Conservation (phyloP, 2,888 invertebrate species). For the Rhopalosiphum nymphaeae region DNA sequence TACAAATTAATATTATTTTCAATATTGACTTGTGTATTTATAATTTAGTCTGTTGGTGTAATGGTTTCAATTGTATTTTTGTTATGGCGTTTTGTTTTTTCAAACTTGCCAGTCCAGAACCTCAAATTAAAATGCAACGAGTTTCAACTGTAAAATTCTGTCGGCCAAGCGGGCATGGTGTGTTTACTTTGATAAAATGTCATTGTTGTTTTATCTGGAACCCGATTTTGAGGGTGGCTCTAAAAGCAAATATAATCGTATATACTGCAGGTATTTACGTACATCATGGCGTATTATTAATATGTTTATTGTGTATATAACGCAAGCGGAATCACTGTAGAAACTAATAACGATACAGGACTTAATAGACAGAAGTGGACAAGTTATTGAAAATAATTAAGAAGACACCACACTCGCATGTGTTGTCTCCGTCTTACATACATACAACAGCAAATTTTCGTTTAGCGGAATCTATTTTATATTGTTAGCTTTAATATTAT, state of each 20-base stretch:
- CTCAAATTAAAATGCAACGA: background rate
- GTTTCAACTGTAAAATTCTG: background rate
- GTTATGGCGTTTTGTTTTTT: background rate
- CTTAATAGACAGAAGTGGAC: background rate
- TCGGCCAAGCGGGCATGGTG: background rate
- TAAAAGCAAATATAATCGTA: conserved; percentile 37
- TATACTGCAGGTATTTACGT: background rate
- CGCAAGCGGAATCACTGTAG: background rate
- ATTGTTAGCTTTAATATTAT: too few relatives aligned
- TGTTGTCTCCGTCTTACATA: background rate
- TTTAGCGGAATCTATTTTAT: too few relatives aligned
- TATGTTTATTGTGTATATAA: background rate
- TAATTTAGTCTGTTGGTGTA: background rate
- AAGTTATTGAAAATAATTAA: background rate
- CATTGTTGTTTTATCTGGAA: conserved; percentile 42
- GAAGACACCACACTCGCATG: too few relatives aligned
- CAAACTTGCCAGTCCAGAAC: too few relatives aligned
- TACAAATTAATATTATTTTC: background rate
- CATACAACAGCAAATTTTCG: too few relatives aligned
- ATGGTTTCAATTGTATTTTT: background rate
- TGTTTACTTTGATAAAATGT: conserved; percentile 43
- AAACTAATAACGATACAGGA: background rate
- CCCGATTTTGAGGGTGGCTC: background rate
- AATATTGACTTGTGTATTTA: background rate
- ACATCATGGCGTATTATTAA: background rate